phyloP scores from a whole-genome alignment of 2,797 vertebrate genomes.

The Hozukius guyotensis region DNA sequence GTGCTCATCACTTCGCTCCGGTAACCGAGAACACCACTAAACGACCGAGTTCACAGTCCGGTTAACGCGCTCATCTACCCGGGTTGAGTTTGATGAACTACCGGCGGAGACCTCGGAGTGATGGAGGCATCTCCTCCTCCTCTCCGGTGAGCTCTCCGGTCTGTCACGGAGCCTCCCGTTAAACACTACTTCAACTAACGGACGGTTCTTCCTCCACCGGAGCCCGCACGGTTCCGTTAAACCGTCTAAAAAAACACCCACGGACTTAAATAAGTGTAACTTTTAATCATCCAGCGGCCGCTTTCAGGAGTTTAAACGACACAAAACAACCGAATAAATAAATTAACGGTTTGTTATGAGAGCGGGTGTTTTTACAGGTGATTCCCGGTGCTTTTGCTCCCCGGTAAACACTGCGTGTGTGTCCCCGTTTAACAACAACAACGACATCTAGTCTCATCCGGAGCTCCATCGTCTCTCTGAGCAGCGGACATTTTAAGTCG shows the following conservation, averaged over 20 bases:
- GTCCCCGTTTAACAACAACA: slow-evolving; percentile 4
- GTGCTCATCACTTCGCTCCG: neutral
- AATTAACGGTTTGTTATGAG: neutral
- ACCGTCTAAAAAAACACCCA: neutral
- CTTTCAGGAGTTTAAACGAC: neutral
- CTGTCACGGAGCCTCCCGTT: slow-evolving; percentile 8
- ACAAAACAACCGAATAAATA: neutral
- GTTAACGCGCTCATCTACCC: neutral
- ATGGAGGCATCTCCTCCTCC: slow-evolving; percentile 37
- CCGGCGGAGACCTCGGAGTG: neutral
- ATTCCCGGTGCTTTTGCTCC: too few relatives aligned
- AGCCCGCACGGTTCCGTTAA: neutral
- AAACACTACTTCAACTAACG: too few relatives aligned
- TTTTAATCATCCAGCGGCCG: neutral
- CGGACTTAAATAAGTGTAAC: neutral
- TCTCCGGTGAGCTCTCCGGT: slow-evolving; percentile 20
- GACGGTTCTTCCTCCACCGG: too few relatives aligned
- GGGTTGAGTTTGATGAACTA: neutral
- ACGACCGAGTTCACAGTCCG: neutral
- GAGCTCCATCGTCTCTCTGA: slow-evolving; percentile 1
- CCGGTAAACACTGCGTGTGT: too few relatives aligned
- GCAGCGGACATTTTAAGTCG: slow-evolving; percentile 76
- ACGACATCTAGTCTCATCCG: neutral
- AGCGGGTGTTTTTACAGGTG: too few relatives aligned
- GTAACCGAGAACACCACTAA: neutral